A percentile compares a stretch with the other conserved stretches of the same genome.
Evolutionary conservation across 2,797 vertebrate species (phyloP).

Genomic region (Tiaroga cobitis): DNA sequence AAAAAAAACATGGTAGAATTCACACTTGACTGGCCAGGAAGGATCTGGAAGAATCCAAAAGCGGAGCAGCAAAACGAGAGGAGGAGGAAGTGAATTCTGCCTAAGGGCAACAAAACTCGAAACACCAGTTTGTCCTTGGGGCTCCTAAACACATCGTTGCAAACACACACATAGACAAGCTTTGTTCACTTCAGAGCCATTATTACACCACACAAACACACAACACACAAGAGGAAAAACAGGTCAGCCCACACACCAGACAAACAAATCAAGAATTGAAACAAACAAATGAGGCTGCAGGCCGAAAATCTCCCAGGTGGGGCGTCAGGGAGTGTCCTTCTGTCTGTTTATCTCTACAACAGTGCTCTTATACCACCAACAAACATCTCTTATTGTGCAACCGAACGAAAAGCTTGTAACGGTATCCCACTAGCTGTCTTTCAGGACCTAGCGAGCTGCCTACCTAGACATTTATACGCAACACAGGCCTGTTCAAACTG

Average conservation of each 20-base stretch:
- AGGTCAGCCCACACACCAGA: constrained; percentile 35
- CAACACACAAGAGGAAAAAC: constrained; percentile 40
- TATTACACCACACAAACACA: constrained; percentile 15
- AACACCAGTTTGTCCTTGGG: constrained; percentile 45
- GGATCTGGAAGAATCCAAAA: background rate
- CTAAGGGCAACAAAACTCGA: constrained; percentile 43
- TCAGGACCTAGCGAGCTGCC: background rate
- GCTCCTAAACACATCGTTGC: constrained; percentile 28
- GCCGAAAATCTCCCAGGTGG: constrained; percentile 7
- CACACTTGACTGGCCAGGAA: background rate
- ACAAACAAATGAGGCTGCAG: constrained; percentile 27
- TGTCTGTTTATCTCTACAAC: constrained; percentile 23
- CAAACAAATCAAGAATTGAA: constrained; percentile 37
- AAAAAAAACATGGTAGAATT: background rate
- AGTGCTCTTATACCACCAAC: background rate
- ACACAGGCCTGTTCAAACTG: background rate
- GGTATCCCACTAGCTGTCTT: background rate
- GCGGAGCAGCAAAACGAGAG: background rate
- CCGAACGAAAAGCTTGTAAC: background rate
- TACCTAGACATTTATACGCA: background rate
- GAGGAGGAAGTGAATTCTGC: constrained; percentile 37
- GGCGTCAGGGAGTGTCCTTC: background rate
- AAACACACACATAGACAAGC: constrained; percentile 34
- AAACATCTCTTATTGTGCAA: background rate
- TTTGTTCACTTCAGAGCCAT: constrained; percentile 26